Percentiles rank a stretch among this genome's conserved stretches.
Evolutionary conservation across 2,113 vertebrate species (phyloP).

Genomic region (Riparia riparia): DNA sequence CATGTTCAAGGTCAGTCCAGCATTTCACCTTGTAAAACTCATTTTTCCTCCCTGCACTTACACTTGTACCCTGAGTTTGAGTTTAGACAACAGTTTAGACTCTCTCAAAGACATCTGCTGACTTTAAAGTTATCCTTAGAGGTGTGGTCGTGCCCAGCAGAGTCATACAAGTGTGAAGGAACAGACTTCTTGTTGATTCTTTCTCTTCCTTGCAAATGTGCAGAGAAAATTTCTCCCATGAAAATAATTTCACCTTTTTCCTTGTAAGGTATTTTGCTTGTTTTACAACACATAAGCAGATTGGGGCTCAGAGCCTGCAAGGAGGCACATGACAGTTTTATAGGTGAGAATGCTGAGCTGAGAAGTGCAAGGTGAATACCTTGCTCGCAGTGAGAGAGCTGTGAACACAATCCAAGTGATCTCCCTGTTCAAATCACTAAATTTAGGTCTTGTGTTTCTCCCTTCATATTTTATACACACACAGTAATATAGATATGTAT

Average conservation of each 20-base stretch:
- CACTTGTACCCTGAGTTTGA: neutral
- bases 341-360: neutral
- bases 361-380: neutral
- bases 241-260: neutral
- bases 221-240: neutral
- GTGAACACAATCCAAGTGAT: neutral
- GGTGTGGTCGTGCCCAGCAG: accelerated
- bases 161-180: neutral
- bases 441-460: neutral
- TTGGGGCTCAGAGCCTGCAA: neutral
- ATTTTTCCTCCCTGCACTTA: neutral
- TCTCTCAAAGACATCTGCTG: neutral
- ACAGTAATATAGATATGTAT: neutral
- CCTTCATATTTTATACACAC: neutral
- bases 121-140: neutral
- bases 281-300: neutral
- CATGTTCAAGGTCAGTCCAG: slow-evolving; percentile 19
- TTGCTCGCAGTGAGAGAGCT: neutral
- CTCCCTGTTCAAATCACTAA: neutral
- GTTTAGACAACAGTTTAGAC: neutral
- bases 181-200: neutral
- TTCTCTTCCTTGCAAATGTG: neutral
- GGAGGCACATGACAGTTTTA: neutral
- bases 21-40: neutral
- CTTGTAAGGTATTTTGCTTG: neutral